Base-by-base conservation (phyloP, 2,797 vertebrate genomes). In the Gallinago nigripennis region DNA sequence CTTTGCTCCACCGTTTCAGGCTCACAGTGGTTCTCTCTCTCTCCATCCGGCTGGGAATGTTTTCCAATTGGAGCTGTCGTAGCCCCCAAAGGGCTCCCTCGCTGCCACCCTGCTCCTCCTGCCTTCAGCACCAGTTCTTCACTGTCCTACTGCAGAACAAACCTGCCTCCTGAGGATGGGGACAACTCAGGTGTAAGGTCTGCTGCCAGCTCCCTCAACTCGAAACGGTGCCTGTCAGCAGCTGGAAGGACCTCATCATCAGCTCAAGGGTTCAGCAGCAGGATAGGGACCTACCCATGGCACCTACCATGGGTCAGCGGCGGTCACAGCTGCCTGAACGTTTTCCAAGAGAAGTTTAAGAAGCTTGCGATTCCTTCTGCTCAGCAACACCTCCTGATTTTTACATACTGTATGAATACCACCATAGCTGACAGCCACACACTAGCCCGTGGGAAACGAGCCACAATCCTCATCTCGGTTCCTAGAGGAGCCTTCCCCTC, bases 201-300 rank as follows among this genome's bases (percentile, higher is more conserved):
- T 84, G 51, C 78, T 72, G 73, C 23, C 77, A 43, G 41, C n/a
- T 39, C 11, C 58, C 46, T 43, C 4, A 12, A 14, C 48, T 14
- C 4, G 28, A 60, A 82, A 53, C 0, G 0, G 16, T 0, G 0
- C 15, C 50, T 65, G 51, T 39, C 50, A n/a, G 46, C 14, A 31
- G 11, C 7, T 4, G 1, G 39, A 71, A 90, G 48, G 48, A 20
- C 20, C 79, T 83, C 2, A 53, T 16, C 57, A 25, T 20, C 51
- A 69, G 37, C 70, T 37, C 24, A 31, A 23, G 37, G 12, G 43
- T 7, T 80, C 70, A 39, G 48, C 45, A 46, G 46, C 16, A 23
- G 25, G 39, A 24, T 2, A 24, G 1, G 27, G 57, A 37, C 48
- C 48, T 61, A 15, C 19, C 60, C 35, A 39, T 5, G 24, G 37